Percentiles rank a stretch among this genome's conserved stretches.
Conservation (phyloP, 2,888 invertebrate genomes). For the Catonia carolina region DNA sequence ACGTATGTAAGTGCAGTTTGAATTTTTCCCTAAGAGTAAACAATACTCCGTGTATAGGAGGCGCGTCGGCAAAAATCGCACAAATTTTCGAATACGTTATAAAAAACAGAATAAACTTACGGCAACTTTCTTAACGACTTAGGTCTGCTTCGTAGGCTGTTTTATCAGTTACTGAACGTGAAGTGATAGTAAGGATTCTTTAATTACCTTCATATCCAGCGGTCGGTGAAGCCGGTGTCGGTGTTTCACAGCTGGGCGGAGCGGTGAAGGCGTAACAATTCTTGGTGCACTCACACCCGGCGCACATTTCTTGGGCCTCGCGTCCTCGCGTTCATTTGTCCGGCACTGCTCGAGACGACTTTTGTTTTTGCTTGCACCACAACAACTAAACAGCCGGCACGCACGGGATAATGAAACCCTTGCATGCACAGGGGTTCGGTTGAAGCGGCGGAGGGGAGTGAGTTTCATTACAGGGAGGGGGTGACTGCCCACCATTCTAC, state of each 20-base stretch:
- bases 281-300: not conserved
- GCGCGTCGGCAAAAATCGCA: not conserved
- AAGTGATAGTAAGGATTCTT: not conserved
- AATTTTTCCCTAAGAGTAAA: constrained; percentile 17
- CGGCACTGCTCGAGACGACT: constrained; percentile 28
- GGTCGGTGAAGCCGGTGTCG: not conserved
- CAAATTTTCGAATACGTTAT: not conserved
- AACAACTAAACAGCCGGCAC: constrained; percentile 22
- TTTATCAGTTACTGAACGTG: too few relatives aligned
- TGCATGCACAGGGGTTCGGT: constrained; percentile 11
- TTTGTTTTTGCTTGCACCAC: constrained; percentile 29
- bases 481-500: constrained; percentile 20
- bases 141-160: too few relatives aligned
- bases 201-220: not conserved
- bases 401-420: constrained; percentile 20
- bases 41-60: not conserved
- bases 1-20: constrained; percentile 9
- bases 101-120: not conserved
- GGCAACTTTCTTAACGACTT: too few relatives aligned
- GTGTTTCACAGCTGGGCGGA: not conserved
- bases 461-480: constrained; percentile 30
- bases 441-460: constrained; percentile 27
- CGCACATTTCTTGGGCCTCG: not conserved
- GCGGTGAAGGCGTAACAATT: not conserved
- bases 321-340: not conserved